Percentiles rank a stretch among this genome's conserved stretches.
phyloP scores from a whole-genome alignment of 1,140 invertebrate genomes.

The Zaprionus lachaisei region DNA sequence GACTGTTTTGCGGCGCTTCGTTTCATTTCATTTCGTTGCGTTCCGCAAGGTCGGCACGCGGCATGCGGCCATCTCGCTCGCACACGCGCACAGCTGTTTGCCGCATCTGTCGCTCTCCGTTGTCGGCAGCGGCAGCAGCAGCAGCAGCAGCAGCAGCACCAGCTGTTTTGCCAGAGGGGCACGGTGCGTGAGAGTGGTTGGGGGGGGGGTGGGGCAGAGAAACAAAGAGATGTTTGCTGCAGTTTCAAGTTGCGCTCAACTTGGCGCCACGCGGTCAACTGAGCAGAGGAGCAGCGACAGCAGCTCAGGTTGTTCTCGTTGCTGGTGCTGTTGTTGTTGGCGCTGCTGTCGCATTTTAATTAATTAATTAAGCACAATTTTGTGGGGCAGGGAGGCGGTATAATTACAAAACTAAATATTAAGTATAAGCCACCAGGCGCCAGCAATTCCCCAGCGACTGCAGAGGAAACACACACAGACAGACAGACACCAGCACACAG shows the following conservation, averaged over 20 bases:
- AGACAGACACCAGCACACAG: conserved; percentile 7
- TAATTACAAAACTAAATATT: conserved; percentile 80
- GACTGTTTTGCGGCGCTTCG: conserved; percentile 42
- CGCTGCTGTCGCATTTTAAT: conserved; percentile 53
- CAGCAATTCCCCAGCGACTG: conserved; percentile 54
- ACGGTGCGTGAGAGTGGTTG: not conserved
- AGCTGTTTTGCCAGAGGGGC: conserved; percentile 55
- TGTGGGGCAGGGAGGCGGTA: conserved; percentile 40
- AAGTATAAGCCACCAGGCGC: conserved; percentile 66
- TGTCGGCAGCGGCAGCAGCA: not conserved
- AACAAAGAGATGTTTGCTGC: conserved; percentile 24
- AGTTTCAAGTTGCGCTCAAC: conserved; percentile 56
- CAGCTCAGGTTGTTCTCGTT: conserved; percentile 1
- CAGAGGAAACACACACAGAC: conserved; percentile 22
- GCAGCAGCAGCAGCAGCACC: conserved; percentile 53
- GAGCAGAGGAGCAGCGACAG: conserved; percentile 17
- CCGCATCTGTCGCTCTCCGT: conserved; percentile 33
- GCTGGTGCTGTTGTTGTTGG: conserved; percentile 9
- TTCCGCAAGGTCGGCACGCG: conserved; percentile 54
- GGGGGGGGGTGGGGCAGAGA: not conserved
- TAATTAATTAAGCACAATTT: conserved; percentile 79
- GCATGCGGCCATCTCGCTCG: conserved; percentile 47
- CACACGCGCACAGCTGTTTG: conserved; percentile 50
- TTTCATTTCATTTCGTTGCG: conserved; percentile 30
- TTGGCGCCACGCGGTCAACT: conserved; percentile 74